Conservation (phyloP, 2,113 vertebrate species). For the Picathartes gymnocephalus region DNA sequence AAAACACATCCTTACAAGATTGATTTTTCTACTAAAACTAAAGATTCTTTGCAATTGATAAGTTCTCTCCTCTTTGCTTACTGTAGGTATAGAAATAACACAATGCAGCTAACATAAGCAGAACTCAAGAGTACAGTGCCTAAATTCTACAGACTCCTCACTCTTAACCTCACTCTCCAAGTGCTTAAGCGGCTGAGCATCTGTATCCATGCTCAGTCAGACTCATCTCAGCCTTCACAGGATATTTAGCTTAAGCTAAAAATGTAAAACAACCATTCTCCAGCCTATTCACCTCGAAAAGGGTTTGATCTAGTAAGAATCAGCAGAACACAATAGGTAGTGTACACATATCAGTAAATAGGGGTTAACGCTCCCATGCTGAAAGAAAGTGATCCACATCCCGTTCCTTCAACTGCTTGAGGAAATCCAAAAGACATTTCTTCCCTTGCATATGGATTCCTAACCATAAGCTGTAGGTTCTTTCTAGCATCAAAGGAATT, state of each 20-base stretch:
- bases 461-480: not conserved
- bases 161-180: not conserved
- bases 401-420: not conserved
- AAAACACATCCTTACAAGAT: not conserved
- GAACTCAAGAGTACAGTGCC: not conserved
- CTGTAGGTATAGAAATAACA: not conserved
- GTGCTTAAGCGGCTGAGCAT: not conserved
- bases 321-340: not conserved
- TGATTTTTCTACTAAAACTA: not conserved
- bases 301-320: not conserved
- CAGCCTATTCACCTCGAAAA: not conserved
- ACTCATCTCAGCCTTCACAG: not conserved
- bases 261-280: not conserved
- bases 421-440: not conserved
- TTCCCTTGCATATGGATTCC: not conserved
- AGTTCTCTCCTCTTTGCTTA: not conserved
- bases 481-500: not conserved
- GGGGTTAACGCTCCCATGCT: not conserved
- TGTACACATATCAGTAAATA: not conserved
- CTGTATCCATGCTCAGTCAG: not conserved
- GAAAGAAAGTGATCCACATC: not conserved
- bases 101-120: not conserved
- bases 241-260: not conserved
- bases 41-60: not conserved
- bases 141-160: not conserved